Percentiles rank a stretch among this genome's conserved stretches.
phyloP scores from a whole-genome alignment of 2,888 invertebrate genomes.

The Cosmorhoe ocellata region DNA sequence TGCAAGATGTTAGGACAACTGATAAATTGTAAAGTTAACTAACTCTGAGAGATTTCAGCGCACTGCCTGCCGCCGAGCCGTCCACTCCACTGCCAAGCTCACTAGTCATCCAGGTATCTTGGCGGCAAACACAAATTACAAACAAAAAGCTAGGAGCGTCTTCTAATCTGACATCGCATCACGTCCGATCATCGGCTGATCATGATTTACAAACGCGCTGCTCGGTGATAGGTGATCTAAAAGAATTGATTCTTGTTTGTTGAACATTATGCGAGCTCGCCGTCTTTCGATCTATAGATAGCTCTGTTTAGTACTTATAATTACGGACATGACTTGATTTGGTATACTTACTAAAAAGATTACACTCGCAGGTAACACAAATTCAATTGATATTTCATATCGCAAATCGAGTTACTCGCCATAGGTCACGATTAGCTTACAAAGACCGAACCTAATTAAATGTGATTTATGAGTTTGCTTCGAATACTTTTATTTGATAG shows the following conservation, averaged over 20 bases:
- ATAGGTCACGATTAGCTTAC: constrained; percentile 61
- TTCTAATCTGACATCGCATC: constrained; percentile 79
- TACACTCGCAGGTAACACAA: constrained; percentile 22
- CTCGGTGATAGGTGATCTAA: constrained; percentile 73
- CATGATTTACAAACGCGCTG: constrained; percentile 78
- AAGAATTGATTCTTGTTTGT: constrained; percentile 74
- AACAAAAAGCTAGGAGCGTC: constrained; percentile 74
- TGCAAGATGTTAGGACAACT: constrained; percentile 42
- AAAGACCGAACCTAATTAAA: constrained; percentile 54
- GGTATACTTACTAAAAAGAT: constrained; percentile 5
- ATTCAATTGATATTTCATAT: constrained; percentile 37
- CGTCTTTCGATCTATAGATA: constrained; percentile 22
- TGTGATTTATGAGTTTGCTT: constrained; percentile 61
- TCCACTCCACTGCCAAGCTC: constrained; percentile 36
- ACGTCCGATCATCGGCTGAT: constrained; percentile 74
- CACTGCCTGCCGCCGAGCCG: constrained; percentile 46
- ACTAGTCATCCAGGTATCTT: constrained; percentile 74
- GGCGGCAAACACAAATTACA: constrained; percentile 74
- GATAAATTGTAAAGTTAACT: constrained; percentile 63
- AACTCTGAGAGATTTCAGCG: constrained; percentile 59
- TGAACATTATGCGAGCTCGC: constrained; percentile 47
- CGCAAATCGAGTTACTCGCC: constrained; percentile 46
- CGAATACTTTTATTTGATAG: constrained; percentile 50
- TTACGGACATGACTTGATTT: constrained; percentile 18
- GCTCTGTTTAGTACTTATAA: constrained; percentile 17